Percentiles rank a stretch among this genome's conserved stretches.
Conservation (phyloP, 2,797 vertebrate species). For the Mustela erminea region DNA sequence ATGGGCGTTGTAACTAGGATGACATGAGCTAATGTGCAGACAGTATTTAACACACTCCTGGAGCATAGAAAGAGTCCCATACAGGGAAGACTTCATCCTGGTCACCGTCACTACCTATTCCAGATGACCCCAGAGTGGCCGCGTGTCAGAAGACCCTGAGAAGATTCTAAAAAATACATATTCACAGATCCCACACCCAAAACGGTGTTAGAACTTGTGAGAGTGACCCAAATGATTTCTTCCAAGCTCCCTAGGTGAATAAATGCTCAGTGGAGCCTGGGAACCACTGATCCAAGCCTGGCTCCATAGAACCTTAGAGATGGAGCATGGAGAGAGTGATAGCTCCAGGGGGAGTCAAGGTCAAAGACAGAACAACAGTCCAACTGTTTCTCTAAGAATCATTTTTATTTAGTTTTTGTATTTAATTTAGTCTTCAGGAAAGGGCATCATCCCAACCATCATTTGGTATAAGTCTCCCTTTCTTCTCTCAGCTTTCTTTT, state of each 20-base stretch:
- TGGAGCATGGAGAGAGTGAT: rapidly evolving
- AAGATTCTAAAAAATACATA: conserved; percentile 28
- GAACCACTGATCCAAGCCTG: not conserved
- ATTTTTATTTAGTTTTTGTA: not conserved
- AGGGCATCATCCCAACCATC: not conserved
- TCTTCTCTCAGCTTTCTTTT: not conserved
- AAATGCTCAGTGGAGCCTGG: not conserved
- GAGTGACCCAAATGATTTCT: not conserved
- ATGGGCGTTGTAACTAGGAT: not conserved
- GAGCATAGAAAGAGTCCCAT: not conserved
- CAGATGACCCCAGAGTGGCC: not conserved
- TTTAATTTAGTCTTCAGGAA: conserved; percentile 6
- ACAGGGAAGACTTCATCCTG: not conserved
- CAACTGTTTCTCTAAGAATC: not conserved
- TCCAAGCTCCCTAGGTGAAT: not conserved
- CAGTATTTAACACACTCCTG: not conserved
- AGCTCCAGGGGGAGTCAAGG: not conserved
- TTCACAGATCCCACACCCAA: not conserved
- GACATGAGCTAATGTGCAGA: not conserved
- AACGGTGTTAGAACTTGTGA: not conserved
- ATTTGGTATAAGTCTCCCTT: not conserved
- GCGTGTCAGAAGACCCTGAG: not conserved
- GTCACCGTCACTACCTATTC: not conserved
- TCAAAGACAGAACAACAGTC: not conserved
- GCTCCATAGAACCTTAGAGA: not conserved